Conservation (phyloP, 2,113 vertebrate species). For the Gallinago media region DNA sequence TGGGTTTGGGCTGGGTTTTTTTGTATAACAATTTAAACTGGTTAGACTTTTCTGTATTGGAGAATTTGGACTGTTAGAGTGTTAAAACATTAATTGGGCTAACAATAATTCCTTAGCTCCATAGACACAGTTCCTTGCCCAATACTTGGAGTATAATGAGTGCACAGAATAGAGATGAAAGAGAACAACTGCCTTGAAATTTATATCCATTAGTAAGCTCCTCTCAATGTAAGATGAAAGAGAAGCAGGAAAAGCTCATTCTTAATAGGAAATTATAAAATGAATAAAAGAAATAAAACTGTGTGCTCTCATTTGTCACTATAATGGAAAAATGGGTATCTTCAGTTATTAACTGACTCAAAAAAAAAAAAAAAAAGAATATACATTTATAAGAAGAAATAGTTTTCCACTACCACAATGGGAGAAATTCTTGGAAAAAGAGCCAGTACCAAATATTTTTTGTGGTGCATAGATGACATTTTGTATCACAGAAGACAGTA, state of each 20-base stretch:
- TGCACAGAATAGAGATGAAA: background rate
- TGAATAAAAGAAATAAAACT: background rate
- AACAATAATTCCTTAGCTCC: background rate
- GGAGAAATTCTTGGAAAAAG: background rate
- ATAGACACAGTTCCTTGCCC: background rate
- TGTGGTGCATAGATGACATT: background rate
- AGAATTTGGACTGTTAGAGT: background rate
- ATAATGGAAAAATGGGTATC: background rate
- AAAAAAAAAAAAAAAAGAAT: background rate
- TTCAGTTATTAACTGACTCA: background rate
- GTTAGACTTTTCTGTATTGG: background rate
- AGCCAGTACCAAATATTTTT: background rate
- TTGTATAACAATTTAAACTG: background rate
- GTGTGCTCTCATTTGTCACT: background rate
- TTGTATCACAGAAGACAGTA: background rate
- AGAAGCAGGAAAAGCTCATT: background rate
- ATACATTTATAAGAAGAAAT: background rate
- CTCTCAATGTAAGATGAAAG: background rate
- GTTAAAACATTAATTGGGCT: background rate
- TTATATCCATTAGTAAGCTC: background rate
- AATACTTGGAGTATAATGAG: background rate
- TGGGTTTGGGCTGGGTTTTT: background rate
- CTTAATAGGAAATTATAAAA: background rate
- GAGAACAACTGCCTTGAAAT: background rate
- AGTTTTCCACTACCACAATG: background rate